Percentiles rank a stretch among this genome's conserved stretches.
These are phyloP conservation scores for Pedicia rivosa DNA, from an alignment of 2,888 invertebrate species.

Conservation along the genomic window DNA sequence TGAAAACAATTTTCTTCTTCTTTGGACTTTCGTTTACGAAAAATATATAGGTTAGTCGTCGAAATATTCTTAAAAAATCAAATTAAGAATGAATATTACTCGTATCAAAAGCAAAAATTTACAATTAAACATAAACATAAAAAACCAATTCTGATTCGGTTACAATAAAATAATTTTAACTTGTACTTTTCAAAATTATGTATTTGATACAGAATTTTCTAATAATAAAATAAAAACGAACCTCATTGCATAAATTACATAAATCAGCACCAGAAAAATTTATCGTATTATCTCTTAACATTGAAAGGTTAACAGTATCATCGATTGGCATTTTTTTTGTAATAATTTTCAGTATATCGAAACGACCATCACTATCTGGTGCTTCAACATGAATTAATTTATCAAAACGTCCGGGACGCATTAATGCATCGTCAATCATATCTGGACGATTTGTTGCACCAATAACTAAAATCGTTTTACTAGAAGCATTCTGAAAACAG, in stretches of 20 bases:
- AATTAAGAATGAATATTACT: too few relatives aligned
- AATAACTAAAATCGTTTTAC: conserved; percentile 35
- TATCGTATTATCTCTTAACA: conserved; percentile 32
- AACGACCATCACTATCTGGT: conserved; percentile 35
- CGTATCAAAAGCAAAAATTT: too few relatives aligned
- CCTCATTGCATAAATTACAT: conserved; percentile 41
- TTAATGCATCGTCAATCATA: conserved; percentile 41
- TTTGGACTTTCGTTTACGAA: too few relatives aligned
- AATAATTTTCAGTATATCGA: conserved; percentile 32
- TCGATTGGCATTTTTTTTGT: conserved; percentile 31
- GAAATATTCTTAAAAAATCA: too few relatives aligned
- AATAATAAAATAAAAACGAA: conserved; percentile 14
- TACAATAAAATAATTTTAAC: too few relatives aligned
- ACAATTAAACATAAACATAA: too few relatives aligned
- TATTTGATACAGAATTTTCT: too few relatives aligned
- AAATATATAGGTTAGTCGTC: too few relatives aligned
- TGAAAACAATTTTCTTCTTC: too few relatives aligned
- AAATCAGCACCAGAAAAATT: conserved; percentile 46
- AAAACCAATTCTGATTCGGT: too few relatives aligned
- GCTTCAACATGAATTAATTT: conserved; percentile 42
- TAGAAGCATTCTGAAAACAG: too few relatives aligned
- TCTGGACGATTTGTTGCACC: conserved; percentile 50
- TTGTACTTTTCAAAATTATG: too few relatives aligned
- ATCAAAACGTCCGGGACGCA: conserved; percentile 47
- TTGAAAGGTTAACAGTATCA: conserved; percentile 26